Evolutionary conservation across 2,888 invertebrate species (phyloP).

Genomic region (Trachelus iudaicus): DNA sequence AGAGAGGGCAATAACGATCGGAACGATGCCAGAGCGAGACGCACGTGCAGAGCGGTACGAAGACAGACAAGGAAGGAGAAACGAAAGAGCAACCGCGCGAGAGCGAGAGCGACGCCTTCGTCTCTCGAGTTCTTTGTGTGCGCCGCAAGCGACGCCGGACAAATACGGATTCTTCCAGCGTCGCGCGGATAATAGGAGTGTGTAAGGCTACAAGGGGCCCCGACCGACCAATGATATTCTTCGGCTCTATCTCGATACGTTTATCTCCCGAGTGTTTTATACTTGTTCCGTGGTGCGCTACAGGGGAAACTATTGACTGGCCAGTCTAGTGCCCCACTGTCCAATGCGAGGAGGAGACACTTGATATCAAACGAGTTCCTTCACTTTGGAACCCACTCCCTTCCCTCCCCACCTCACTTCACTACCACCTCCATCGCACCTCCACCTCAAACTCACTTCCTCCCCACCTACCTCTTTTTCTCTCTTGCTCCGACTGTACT

Average conservation of each 20-base stretch:
- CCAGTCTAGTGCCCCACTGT: background rate
- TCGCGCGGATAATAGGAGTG: slow-evolving; percentile 20
- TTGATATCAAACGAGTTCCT: slow-evolving; percentile 4
- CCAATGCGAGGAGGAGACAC: slow-evolving; percentile 1
- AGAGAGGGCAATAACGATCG: background rate
- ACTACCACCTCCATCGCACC: background rate
- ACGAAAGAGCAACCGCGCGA: background rate
- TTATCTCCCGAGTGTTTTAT: slow-evolving; percentile 55
- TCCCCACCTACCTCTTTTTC: background rate
- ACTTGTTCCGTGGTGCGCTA: slow-evolving; percentile 23
- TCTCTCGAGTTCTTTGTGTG: background rate
- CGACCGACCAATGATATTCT: slow-evolving; percentile 55
- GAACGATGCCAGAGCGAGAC: slow-evolving; percentile 19
- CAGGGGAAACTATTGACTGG: slow-evolving; percentile 37
- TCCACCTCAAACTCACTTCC: too few relatives aligned
- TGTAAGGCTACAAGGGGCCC: slow-evolving; percentile 15
- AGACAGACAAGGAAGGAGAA: background rate
- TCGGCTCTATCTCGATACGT: slow-evolving; percentile 59
- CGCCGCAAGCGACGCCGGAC: slow-evolving; percentile 27
- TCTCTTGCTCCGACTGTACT: background rate
- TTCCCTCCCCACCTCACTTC: background rate
- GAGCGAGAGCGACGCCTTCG: background rate
- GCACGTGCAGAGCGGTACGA: slow-evolving; percentile 3
- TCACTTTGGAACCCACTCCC: background rate
- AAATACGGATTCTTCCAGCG: slow-evolving; percentile 41